Base-by-base conservation (phyloP, 2,113 vertebrate species). In the Rhea pennata region DNA sequence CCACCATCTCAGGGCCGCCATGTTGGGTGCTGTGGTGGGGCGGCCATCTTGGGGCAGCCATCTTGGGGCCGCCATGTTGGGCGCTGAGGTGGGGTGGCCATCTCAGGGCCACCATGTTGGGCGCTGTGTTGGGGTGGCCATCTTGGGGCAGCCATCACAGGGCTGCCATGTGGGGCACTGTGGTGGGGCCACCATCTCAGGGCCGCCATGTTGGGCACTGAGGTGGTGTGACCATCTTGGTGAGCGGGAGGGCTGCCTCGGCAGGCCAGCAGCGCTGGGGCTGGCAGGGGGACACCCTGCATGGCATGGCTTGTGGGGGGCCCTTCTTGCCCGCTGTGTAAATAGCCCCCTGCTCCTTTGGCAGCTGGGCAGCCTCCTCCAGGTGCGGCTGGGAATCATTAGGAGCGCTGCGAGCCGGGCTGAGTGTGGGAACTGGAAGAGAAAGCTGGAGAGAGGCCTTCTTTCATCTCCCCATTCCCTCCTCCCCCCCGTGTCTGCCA, bases 391-490 rank as follows among this genome's bases (percentile, higher is more conserved):
- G 96, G 96, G 95, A 96, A 96, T 77, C 95, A 97, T 96, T 96
- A 96, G 91, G 91, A 95, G 36, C 56, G 76, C 90, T 70, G 71
- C 0, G 36, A 22, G 81, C 80, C 12, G 82, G 65, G 66, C 95
- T 8, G 97, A 97, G 96, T 96, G 97, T 97, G 97, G 97, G 97
- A 97, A 97, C 96, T 92, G 97, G 95, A 88, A 87, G 92, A 44
- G 93, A 96, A 92, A 91, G 95, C 97, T 95, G 95, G 64, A 96
- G 96, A 92, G 94, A 95, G n/a, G 92, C 95, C 95, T 93, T 77
- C 95, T 96, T 96, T 96, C 97, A 95, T 96, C 95, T 95, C 95
- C 94, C 92, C 92, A 91, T 90, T 95, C 95, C 96, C 94, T 92
- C 96, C 85, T 94, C 96, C 93, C 93, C 54, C 92, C 82, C 11